Evolutionary conservation across 2,113 vertebrate genomes (phyloP), one percentile per base, ranked within the genome.

Genomic region (Rattus norvegicus): DNA sequence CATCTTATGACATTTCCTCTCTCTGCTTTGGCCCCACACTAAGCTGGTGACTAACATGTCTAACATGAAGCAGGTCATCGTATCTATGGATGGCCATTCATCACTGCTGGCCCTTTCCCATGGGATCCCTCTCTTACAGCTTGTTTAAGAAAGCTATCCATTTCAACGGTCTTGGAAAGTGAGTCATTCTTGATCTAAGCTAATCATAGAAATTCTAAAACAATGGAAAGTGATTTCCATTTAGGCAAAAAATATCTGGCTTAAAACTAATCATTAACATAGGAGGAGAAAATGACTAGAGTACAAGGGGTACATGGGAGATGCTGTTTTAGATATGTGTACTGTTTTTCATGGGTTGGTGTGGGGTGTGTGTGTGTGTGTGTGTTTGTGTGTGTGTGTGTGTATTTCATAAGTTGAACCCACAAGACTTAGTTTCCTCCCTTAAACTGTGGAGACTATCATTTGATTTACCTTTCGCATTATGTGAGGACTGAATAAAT

Each of bases 51-150:
- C 86, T 91, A 65, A 80, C 75, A n/a, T 11, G 75, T 54, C 43
- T n/a, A 65, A 22, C 20, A 73, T 65, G 22, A 72, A 76, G 28
- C 43, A 75, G 30, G 16, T 81, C 63, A 63, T 26, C 33, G 19
- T 63, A 33, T 30, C 12, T 63, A 13, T 59, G 36, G n/a, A 1
- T 33, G 59, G 81, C 20, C 49, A 26, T 47, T 52, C 24, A 20
- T 54, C 33, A 2, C n/a, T 14, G 16, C 6, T 3, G 11, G 24
- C 3, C 1, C 4, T 56, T 5, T 73, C 19, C 36, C 28, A 16
- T 1, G 0, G 8, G 10, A 54, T 4, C 2, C 4, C 33, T n/a
- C 69, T 75, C 47, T 70, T 80, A 61, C 70, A 24, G 12, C 49
- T 75, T 56, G 33, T 36, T 70, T 54, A 93, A 86, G 54, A 28